Evolutionary conservation across 2,888 invertebrate species (phyloP), one percentile per base, ranked within the genome.

Genomic region (Agrochola macilenta): DNA sequence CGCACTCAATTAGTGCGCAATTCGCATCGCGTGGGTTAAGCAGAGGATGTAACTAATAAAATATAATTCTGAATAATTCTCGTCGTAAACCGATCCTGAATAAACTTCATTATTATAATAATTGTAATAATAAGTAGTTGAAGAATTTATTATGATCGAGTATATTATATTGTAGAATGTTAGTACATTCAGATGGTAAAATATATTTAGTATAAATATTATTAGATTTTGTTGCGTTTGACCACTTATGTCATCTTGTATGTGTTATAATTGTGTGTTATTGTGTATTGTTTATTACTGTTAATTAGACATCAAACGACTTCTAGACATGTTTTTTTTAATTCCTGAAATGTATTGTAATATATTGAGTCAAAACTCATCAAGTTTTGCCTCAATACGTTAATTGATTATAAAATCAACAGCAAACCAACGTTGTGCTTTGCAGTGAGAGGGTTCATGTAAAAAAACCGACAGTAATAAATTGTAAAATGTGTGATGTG

Each of bases 1-100:
- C 83, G 7, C 17, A 17, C 20, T 68, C 83, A 85, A 84, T 84
- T 82, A 82, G 72, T 69, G 65, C 71, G 82, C 58, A 83, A 78
- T 57, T 61, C 39, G 5, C n/a, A 65, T 54, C 39, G 86, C 65
- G 83, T 84, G 78, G 86, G 83, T 46, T 69, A 75, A 14, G 57
- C 61, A 30, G 11, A 84, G 80, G 82, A 84, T 79, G 49, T 70
- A 17, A 69, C 57, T 49, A 65, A 85, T 65, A 73, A 74, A 84
- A 75, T 81, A 70, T 49, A 60, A 11, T 82, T 60, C 57, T 57
- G 43, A 84, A 85, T 71, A 61, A 58, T 39, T 74, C 35, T 64
- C 9, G 60, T 26, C 46, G 12, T 77, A 60, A 72, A 69, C 26
- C 5, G 39, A 66, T 61, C n/a, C 54, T 69, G 60, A 84, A 79